Evolutionary conservation across 2,888 invertebrate genomes (phyloP).

Genomic region (Aricia artaxerxes): DNA sequence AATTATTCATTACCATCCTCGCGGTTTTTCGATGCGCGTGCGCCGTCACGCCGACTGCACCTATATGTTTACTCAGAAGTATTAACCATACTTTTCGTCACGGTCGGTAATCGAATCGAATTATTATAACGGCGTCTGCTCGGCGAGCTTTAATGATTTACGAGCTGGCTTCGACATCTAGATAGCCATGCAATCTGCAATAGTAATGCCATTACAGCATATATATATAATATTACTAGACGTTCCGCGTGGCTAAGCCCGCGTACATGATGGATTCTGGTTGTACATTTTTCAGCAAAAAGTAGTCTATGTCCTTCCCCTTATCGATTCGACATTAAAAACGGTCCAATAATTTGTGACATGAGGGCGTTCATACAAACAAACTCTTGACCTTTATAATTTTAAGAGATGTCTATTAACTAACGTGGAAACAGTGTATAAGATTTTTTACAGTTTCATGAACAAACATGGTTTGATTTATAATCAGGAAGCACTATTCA

Average conservation of each 20-base stretch:
- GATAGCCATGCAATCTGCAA: neutral
- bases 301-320: neutral
- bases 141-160: constrained; percentile 24
- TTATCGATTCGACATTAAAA: neutral
- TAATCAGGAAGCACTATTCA: constrained; percentile 10
- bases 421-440: neutral
- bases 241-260: neutral
- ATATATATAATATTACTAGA: neutral
- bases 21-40: constrained; percentile 68
- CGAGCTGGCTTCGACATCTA: constrained; percentile 4
- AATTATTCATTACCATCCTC: constrained; percentile 72
- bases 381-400: neutral
- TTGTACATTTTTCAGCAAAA: too few species aligned
- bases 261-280: neutral
- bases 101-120: constrained; percentile 52
- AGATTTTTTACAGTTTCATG: constrained; percentile 9
- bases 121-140: constrained; percentile 53
- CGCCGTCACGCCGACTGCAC: constrained; percentile 60
- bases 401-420: neutral
- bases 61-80: constrained; percentile 48
- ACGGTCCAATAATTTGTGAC: neutral
- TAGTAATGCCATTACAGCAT: neutral
- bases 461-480: neutral
- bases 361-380: neutral
- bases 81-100: constrained; percentile 44